phyloP scores from a whole-genome alignment of 2,113 vertebrate genomes.

The Gorsachius goisagi region DNA sequence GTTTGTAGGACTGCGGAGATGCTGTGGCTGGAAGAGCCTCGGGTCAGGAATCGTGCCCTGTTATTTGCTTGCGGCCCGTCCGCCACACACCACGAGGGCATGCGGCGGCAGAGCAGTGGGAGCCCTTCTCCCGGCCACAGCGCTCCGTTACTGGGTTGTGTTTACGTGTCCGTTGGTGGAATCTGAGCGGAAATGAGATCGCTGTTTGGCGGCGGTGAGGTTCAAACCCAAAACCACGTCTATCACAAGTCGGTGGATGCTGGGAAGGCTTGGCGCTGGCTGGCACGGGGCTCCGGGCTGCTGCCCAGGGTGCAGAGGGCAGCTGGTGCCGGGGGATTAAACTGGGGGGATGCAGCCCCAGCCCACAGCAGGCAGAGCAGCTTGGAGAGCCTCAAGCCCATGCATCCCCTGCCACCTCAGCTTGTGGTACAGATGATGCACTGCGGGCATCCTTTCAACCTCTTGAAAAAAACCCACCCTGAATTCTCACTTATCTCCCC shows the following conservation, averaged over 20 bases:
- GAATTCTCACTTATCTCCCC: background rate
- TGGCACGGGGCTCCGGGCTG: background rate
- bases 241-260: fast-evolving
- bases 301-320: background rate
- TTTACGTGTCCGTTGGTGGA: background rate
- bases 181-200: background rate
- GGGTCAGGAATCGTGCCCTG: background rate
- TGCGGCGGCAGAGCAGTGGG: fast-evolving
- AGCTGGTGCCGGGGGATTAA: no score
- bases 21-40: background rate
- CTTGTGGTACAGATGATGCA: background rate
- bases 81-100: fast-evolving
- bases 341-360: background rate
- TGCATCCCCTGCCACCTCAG: background rate
- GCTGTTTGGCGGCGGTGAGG: fast-evolving
- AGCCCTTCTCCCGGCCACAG: background rate
- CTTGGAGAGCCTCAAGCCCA: fast-evolving
- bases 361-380: fast-evolving
- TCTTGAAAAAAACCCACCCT: fast-evolving
- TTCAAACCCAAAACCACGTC: background rate
- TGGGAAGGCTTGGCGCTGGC: fast-evolving
- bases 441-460: background rate
- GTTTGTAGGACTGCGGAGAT: background rate
- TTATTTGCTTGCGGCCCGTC: fast-evolving
- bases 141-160: background rate